These are phyloP conservation scores for Pocillopora verrucosa DNA, from an alignment of 64 coral and sea anemone species.

Conservation along the genomic window DNA sequence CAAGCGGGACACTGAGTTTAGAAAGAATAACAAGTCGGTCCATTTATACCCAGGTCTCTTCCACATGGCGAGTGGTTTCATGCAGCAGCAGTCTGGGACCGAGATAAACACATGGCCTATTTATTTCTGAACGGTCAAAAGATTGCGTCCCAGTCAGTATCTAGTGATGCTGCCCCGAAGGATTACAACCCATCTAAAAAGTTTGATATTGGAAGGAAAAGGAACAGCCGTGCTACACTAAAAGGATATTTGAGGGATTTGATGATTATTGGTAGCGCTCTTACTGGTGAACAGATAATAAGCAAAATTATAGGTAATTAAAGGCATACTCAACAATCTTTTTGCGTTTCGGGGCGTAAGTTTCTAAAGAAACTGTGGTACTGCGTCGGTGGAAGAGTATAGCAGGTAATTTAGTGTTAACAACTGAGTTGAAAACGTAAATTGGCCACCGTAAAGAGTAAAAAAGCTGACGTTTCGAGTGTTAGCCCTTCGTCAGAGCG, in stretches of 20 bases:
- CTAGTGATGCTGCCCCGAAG: not conserved
- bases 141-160: not conserved
- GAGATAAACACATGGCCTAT: not conserved
- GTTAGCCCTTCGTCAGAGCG: too few species aligned
- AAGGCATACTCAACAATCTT: too few species aligned
- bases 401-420: too few species aligned
- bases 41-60: not conserved
- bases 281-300: not conserved
- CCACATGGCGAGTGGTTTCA: slow-evolving; percentile 14
- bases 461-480: too few species aligned
- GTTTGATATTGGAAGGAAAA: not conserved
- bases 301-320: not conserved
- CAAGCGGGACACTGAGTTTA: too few species aligned
- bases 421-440: too few species aligned
- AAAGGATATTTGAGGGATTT: slow-evolving; percentile 30
- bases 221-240: not conserved
- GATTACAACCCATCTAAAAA: not conserved
- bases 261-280: slow-evolving; percentile 1
- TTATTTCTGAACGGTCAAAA: not conserved
- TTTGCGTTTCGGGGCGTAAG: too few species aligned
- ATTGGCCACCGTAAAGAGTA: too few species aligned
- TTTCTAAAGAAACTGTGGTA: too few species aligned
- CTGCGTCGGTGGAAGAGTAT: too few species aligned
- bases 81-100: slow-evolving; percentile 1
- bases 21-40: not conserved